phyloP scores from a whole-genome alignment of 2,888 invertebrate species.

The Horisme vitalbata region DNA sequence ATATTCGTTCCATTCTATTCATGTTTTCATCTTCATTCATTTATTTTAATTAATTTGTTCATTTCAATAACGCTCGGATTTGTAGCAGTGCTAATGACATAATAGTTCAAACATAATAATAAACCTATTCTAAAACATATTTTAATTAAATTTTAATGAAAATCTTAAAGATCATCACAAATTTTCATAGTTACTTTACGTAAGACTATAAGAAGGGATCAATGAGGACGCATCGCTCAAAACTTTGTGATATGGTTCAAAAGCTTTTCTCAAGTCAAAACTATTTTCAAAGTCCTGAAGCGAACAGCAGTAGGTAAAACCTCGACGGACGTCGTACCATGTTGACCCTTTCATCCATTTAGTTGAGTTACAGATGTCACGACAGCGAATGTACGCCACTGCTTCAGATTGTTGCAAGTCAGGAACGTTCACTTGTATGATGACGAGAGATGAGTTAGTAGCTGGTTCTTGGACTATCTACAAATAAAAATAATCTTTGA shows the following conservation, averaged over 20 bases:
- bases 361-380: slow-evolving; percentile 49
- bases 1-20: too few relatives aligned
- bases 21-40: too few relatives aligned
- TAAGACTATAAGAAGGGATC: background rate
- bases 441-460: slow-evolving; percentile 45
- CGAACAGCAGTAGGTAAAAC: slow-evolving; percentile 55
- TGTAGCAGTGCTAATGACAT: too few relatives aligned
- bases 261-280: slow-evolving; percentile 36
- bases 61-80: too few relatives aligned
- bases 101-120: too few relatives aligned
- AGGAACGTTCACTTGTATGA: slow-evolving; percentile 59
- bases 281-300: slow-evolving; percentile 45
- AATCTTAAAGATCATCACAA: too few relatives aligned
- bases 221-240: slow-evolving; percentile 5
- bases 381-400: slow-evolving; percentile 39
- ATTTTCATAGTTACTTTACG: too few relatives aligned
- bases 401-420: slow-evolving; percentile 39
- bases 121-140: too few relatives aligned
- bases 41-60: too few relatives aligned
- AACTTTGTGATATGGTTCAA: slow-evolving; percentile 17
- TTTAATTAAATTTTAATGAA: too few relatives aligned
- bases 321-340: slow-evolving; percentile 46
- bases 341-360: slow-evolving; percentile 45
- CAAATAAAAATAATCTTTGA: slow-evolving; percentile 12
- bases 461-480: slow-evolving; percentile 53